Conservation (phyloP, 2,888 invertebrate species). For the Miltochrista miniata region DNA sequence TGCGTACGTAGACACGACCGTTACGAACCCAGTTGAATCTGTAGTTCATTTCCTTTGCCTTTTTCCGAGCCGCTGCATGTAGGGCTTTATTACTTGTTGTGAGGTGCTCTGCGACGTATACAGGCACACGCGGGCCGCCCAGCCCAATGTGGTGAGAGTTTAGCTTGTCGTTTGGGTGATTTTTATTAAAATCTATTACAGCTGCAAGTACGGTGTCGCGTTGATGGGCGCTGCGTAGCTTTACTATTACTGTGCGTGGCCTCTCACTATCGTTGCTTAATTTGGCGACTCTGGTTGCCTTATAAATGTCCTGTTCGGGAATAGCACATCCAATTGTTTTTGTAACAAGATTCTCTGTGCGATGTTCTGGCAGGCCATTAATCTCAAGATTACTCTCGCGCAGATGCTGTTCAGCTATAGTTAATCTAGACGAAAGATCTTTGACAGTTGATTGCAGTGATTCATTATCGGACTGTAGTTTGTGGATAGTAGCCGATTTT, state of each 20-base stretch:
- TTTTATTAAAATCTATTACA: slow-evolving; percentile 5
- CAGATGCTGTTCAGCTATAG: slow-evolving; percentile 7
- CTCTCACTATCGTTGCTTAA: slow-evolving; percentile 7
- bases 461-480: too few relatives aligned
- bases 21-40: slow-evolving; percentile 8
- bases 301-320: slow-evolving; percentile 4
- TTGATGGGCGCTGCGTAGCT: slow-evolving; percentile 3
- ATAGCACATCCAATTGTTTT: background rate
- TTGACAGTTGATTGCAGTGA: background rate
- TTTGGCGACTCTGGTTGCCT: slow-evolving; percentile 9
- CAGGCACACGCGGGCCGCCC: slow-evolving; percentile 7
- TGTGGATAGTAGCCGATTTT: too few relatives aligned
- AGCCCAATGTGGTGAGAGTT: slow-evolving; percentile 3
- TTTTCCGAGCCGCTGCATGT: slow-evolving; percentile 1
- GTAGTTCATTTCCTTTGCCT: slow-evolving; percentile 5
- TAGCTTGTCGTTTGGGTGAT: slow-evolving; percentile 1
- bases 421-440: background rate
- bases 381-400: slow-evolving; percentile 9
- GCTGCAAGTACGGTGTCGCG: background rate
- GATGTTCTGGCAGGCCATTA: slow-evolving; percentile 5
- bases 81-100: slow-evolving; percentile 1
- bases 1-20: slow-evolving; percentile 7
- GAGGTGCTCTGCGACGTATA: slow-evolving; percentile 7
- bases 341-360: slow-evolving; percentile 4
- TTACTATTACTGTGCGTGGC: slow-evolving; percentile 4